Evolutionary conservation across 1,140 invertebrate species (phyloP).

Genomic region (Leucophenga varia): DNA sequence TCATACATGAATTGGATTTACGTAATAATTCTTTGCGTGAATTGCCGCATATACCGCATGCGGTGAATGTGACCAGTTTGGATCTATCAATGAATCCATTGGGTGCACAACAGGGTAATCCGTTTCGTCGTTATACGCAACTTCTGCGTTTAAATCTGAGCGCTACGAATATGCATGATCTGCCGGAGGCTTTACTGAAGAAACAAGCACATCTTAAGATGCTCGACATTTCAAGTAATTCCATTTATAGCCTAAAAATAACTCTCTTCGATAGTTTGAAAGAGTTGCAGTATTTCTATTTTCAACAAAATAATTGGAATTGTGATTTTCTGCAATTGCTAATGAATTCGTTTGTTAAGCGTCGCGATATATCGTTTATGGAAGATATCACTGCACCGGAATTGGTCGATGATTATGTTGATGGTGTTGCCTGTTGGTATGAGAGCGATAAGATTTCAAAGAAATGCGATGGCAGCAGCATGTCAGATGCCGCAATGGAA

Average conservation of each 20-base stretch:
- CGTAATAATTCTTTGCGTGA: constrained; percentile 50
- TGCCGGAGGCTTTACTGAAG: constrained; percentile 45
- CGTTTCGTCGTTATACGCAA: constrained; percentile 35
- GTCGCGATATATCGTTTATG: constrained; percentile 43
- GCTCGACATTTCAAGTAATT: constrained; percentile 44
- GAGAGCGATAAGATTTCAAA: constrained; percentile 43
- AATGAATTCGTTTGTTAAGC: constrained; percentile 48
- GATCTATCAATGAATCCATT: constrained; percentile 47
- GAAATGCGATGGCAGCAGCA: constrained; percentile 33
- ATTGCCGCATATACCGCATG: constrained; percentile 40
- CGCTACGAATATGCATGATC: constrained; percentile 32
- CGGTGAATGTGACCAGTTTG: constrained; percentile 38
- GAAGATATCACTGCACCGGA: constrained; percentile 46
- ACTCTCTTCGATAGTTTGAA: constrained; percentile 46
- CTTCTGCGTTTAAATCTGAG: constrained; percentile 41
- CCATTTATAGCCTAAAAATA: constrained; percentile 45
- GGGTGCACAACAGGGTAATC: constrained; percentile 41
- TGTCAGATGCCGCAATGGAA: constrained; percentile 40
- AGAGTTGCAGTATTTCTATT: constrained; percentile 51
- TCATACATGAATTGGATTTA: constrained; percentile 37
- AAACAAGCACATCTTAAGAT: constrained; percentile 42
- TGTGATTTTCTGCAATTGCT: constrained; percentile 49
- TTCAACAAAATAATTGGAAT: constrained; percentile 54
- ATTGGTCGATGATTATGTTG: constrained; percentile 48
- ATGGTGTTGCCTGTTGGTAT: constrained; percentile 52